These are phyloP conservation scores for Turnix velox DNA, from an alignment of 2,113 vertebrate species.

Conservation along the genomic window DNA sequence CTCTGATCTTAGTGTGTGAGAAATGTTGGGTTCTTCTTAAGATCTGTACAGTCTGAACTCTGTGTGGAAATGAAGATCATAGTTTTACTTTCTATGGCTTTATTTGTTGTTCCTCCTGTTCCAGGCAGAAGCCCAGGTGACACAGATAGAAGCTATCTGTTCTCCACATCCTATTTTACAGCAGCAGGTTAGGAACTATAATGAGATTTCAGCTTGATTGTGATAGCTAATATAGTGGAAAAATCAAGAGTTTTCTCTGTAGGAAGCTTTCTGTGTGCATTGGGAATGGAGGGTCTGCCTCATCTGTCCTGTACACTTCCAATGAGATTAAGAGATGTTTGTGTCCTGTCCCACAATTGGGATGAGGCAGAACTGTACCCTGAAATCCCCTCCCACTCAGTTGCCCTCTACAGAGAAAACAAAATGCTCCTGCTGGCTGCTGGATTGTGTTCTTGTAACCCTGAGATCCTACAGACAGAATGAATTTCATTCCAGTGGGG, in stretches of 20 bases:
- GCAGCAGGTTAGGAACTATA: neutral
- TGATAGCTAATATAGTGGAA: neutral
- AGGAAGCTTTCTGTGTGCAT: neutral
- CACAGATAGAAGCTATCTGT: slow-evolving; percentile 13
- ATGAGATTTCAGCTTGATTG: slow-evolving; percentile 10
- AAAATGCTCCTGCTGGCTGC: neutral
- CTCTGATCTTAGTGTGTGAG: neutral
- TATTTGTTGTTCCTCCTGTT: neutral
- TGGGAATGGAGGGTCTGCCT: neutral
- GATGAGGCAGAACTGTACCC: neutral
- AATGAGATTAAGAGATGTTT: neutral
- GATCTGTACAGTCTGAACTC: neutral
- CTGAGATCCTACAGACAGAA: neutral
- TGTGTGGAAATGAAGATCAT: neutral
- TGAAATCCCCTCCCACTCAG: neutral
- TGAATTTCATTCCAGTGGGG: neutral
- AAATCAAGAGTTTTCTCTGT: neutral
- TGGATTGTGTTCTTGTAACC: neutral
- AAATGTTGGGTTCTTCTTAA: neutral
- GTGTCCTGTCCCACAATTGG: neutral
- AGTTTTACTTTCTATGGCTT: slow-evolving; percentile 16
- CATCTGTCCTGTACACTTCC: neutral
- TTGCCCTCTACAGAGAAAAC: neutral
- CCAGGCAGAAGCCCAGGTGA: slow-evolving; percentile 12
- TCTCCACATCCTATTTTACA: neutral